A percentile compares a stretch with the other conserved stretches of the same genome.
phyloP scores from a whole-genome alignment of 2,113 vertebrate species.

The rat (Rattus norvegicus) region DNA sequence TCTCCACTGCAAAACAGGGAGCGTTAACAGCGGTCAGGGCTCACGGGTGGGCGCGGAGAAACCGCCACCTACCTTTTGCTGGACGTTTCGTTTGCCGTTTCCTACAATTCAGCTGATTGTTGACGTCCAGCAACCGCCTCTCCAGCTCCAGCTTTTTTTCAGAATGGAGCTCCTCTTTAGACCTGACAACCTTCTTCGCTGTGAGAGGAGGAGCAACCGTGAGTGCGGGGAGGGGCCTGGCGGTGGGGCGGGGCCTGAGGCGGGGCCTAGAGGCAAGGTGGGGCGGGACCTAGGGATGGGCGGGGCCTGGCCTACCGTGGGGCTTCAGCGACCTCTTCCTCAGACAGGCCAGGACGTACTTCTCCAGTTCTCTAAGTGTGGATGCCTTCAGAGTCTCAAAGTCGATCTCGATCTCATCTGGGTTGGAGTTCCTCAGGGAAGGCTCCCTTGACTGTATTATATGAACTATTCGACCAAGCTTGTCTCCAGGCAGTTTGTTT shows the following conservation, averaged over 20 bases:
- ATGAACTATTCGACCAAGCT: slow-evolving; percentile 89
- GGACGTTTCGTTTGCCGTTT: slow-evolving; percentile 74
- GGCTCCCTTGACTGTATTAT: slow-evolving; percentile 93
- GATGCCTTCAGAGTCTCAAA: slow-evolving; percentile 93
- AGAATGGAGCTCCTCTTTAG: slow-evolving; percentile 81
- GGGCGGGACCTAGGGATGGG: slow-evolving; percentile 29
- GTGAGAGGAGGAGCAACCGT: neutral
- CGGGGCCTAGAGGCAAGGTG: slow-evolving; percentile 59
- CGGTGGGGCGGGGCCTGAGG: neutral
- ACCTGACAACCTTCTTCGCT: slow-evolving; percentile 83
- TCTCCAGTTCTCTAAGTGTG: slow-evolving; percentile 91
- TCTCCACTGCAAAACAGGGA: slow-evolving; percentile 81
- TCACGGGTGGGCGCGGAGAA: slow-evolving; percentile 3
- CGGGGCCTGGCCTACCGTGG: slow-evolving; percentile 83
- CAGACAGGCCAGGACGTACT: slow-evolving; percentile 89
- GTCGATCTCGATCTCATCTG: slow-evolving; percentile 93
- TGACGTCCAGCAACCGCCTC: slow-evolving; percentile 82
- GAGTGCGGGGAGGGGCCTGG: neutral
- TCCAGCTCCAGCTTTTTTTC: slow-evolving; percentile 84
- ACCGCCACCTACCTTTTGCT: slow-evolving; percentile 80
- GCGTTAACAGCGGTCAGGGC: neutral
- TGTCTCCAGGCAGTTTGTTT: slow-evolving; percentile 92
- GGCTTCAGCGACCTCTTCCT: slow-evolving; percentile 85
- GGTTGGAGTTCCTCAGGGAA: slow-evolving; percentile 84
- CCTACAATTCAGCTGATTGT: slow-evolving; percentile 80